Conservation (phyloP, 64 coral and sea anemone species). For the Dendrophyllia cribrosa region DNA sequence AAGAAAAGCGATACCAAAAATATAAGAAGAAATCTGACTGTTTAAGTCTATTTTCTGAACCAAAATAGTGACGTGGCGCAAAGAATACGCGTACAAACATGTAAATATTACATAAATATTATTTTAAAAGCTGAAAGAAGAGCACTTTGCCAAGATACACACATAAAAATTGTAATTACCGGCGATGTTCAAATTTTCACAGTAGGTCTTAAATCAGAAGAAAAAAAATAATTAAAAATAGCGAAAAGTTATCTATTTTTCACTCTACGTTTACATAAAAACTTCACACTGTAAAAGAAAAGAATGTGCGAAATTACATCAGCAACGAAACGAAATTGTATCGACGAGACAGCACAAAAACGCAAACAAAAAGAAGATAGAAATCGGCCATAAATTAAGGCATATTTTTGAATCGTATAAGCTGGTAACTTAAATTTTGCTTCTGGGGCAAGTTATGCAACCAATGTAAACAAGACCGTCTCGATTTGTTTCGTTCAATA, state of each 20-base stretch:
- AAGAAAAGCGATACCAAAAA: neutral
- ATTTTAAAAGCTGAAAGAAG: neutral
- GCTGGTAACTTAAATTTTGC: too few species aligned
- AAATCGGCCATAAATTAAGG: too few species aligned
- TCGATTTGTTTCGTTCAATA: neutral
- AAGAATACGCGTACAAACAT: slow-evolving; percentile 18
- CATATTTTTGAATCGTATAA: too few species aligned
- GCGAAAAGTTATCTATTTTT: neutral
- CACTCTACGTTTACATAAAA: neutral
- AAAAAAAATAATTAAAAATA: neutral
- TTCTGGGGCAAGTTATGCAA: too few species aligned
- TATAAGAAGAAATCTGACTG: neutral
- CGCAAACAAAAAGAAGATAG: neutral
- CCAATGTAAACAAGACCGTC: too few species aligned
- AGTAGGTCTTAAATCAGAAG: neutral
- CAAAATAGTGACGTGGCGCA: neutral
- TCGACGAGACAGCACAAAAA: neutral
- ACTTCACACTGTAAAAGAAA: neutral
- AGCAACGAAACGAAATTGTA: neutral
- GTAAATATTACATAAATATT: slow-evolving; percentile 23
- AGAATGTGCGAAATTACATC: neutral
- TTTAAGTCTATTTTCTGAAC: neutral
- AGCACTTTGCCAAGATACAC: neutral
- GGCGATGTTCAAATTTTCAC: neutral
- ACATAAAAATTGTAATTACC: slow-evolving; percentile 7